Evolutionary conservation across 2,113 vertebrate genomes (phyloP).

Genomic region (Tragelaphus imberbis): DNA sequence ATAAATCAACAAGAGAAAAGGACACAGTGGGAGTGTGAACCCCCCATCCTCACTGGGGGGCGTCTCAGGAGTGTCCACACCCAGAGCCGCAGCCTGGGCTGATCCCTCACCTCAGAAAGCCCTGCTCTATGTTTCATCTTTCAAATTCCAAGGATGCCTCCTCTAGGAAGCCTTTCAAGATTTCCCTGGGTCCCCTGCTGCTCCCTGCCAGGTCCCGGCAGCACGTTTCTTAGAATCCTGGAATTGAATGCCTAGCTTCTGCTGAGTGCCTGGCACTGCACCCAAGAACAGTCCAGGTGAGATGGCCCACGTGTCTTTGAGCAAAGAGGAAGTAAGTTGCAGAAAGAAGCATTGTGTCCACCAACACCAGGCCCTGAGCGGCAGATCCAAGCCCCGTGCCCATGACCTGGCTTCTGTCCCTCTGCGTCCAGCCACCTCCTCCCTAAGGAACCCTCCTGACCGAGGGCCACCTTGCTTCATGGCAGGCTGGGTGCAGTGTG

Average conservation of each 20-base stretch:
- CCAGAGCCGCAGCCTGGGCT: neutral
- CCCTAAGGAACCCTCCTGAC: neutral
- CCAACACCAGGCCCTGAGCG: neutral
- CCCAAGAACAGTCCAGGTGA: neutral
- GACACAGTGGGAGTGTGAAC: neutral
- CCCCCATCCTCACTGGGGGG: accelerated
- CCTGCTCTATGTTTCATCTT: neutral
- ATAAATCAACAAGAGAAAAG: neutral
- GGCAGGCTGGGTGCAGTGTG: neutral
- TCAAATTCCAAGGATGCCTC: neutral
- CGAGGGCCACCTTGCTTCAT: neutral
- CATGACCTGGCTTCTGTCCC: neutral
- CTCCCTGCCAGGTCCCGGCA: neutral
- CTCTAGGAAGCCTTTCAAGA: neutral
- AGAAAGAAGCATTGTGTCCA: neutral
- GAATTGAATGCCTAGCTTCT: neutral
- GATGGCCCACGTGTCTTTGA: neutral
- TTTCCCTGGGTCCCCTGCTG: neutral
- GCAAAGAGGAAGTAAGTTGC: neutral
- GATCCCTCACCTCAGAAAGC: neutral
- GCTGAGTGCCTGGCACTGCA: neutral
- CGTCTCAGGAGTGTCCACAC: neutral
- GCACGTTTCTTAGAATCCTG: neutral
- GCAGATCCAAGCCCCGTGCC: neutral
- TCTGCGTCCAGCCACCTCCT: neutral